Evolutionary conservation across 2,888 invertebrate species (phyloP), one percentile per base, ranked within the genome.

Genomic region (Nomada fucata): DNA sequence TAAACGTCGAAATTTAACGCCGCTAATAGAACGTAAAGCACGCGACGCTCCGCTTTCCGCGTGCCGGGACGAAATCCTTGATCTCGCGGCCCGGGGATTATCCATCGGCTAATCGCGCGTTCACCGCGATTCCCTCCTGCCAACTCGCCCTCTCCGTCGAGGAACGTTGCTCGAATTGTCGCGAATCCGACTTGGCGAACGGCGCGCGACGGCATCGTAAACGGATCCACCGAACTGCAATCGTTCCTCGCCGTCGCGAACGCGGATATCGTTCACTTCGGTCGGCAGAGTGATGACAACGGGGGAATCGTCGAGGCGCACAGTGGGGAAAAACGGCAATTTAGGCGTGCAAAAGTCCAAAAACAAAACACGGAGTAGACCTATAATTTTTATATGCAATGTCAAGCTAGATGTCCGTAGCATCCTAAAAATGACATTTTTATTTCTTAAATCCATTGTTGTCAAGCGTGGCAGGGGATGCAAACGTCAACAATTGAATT

Each of bases 1-100:
- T 64, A 26, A 76, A 61, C 72, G 60, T 64, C 55, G 42, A 55
- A 53, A 68, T 76, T 76, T 59, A 55, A 70, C 61, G 18, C 59
- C 29, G 53, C 61, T 60, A 55, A 63, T 72, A 20, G 47, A 64
- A 60, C 76, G 52, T n/a, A 47, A 80, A 76, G n/a, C 47, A 68
- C 60, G 55, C 57, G 69, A 59, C 47, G 2, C 15, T 55, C 70
- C 57, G 42, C 9, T 79, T 74, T 55, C 59, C 44, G 13, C 4
- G 29, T 13, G 4, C 2, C 50, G 29, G 11, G 5, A 26, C 18
- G 44, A 55, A n/a, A 55, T 44, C 23, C 29, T 29, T 29, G 20
- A 13, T n/a, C 26, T 20, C 55, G 10, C n/a, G 10, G 47, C 13
- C 7, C 0, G 10, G 7, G 57, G 64, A 42, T 64, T 36, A 65